Percentiles rank a stretch among this genome's conserved stretches.
Evolutionary conservation across 2,797 vertebrate species (phyloP).

Genomic region (Urosaurus nigricauda): DNA sequence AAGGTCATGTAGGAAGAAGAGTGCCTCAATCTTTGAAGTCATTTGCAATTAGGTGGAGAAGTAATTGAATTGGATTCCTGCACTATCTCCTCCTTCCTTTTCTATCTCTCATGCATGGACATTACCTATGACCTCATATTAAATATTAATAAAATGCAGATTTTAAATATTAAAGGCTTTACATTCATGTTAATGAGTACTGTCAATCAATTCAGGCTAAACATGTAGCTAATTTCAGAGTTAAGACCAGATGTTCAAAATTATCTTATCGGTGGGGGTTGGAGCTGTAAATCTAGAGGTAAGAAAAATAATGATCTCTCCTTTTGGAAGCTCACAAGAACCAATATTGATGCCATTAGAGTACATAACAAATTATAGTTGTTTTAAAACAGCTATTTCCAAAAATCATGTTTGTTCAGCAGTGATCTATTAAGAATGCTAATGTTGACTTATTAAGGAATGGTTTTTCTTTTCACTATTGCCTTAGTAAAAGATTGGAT

Average conservation of each 20-base stretch:
- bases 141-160: constrained; percentile 79
- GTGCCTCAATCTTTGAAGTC: constrained; percentile 74
- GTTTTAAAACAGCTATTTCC: not conserved
- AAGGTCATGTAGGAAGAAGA: constrained; percentile 74
- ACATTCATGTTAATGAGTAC: constrained; percentile 78
- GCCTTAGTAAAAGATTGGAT: constrained; percentile 11
- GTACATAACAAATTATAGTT: constrained; percentile 20
- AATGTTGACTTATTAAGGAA: not conserved
- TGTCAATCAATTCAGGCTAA: constrained; percentile 74
- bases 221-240: constrained; percentile 76
- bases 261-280: constrained; percentile 64
- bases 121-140: constrained; percentile 77
- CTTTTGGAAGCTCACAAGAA: constrained; percentile 8
- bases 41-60: constrained; percentile 77
- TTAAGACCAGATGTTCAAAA: constrained; percentile 74
- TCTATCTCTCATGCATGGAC: constrained; percentile 74
- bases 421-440: constrained; percentile 16
- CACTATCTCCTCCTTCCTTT: constrained; percentile 71
- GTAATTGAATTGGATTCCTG: constrained; percentile 74
- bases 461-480: not conserved
- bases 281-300: constrained; percentile 26
- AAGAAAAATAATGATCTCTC: constrained; percentile 47
- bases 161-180: constrained; percentile 79
- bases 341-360: not conserved
- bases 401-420: constrained; percentile 4